Conservation (phyloP, 2,113 vertebrate genomes). For the Bujurquina vittata region DNA sequence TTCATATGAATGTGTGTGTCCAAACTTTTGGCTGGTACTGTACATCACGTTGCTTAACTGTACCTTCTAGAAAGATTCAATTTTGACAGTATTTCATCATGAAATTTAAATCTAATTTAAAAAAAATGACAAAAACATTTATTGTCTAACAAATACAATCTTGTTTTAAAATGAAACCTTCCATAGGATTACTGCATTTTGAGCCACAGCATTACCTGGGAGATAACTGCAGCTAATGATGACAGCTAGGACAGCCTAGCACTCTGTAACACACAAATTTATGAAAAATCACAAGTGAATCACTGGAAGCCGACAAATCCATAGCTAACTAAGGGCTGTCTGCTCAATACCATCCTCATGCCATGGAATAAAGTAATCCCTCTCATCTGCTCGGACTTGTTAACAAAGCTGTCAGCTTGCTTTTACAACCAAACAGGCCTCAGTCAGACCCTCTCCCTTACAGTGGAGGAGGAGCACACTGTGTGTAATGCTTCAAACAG, state of each 20-base stretch:
- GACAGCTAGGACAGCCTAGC: conserved; percentile 36
- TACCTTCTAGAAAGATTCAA: neutral
- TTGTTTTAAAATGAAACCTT: neutral
- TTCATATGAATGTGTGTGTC: too few relatives aligned
- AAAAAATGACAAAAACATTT: neutral
- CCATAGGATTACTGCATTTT: neutral
- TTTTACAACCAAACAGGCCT: conserved; percentile 85
- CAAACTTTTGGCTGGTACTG: too few relatives aligned
- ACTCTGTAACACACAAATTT: conserved; percentile 21
- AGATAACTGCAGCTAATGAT: conserved; percentile 9
- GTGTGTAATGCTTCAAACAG: conserved; percentile 34
- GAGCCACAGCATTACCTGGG: neutral
- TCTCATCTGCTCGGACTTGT: conserved; percentile 86
- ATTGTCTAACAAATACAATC: neutral
- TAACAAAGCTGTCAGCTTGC: conserved; percentile 87
- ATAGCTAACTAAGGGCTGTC: conserved; percentile 55
- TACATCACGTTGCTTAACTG: neutral
- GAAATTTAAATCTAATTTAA: neutral
- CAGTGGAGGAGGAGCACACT: conserved; percentile 49
- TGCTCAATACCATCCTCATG: conserved; percentile 75
- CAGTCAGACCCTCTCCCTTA: conserved; percentile 79
- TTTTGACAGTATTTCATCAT: neutral
- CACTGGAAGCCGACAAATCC: conserved; percentile 60
- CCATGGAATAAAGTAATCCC: conserved; percentile 85
- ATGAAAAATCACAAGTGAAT: conserved; percentile 47